Evolutionary conservation across 2,113 vertebrate genomes (phyloP), one percentile per base, ranked within the genome.

Genomic region (Bufo bufo): DNA sequence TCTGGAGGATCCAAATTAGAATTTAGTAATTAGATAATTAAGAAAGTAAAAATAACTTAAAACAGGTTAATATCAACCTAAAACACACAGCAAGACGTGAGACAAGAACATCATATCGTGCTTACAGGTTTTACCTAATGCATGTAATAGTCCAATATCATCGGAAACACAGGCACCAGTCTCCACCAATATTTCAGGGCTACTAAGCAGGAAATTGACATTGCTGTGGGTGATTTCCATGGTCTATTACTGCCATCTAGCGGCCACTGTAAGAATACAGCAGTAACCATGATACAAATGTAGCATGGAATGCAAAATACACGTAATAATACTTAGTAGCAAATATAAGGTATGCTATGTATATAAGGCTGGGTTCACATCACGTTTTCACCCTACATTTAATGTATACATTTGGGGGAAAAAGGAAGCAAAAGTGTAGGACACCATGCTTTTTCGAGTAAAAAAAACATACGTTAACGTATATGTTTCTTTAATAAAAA

Each of bases 221-320:
- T 23, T 5, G 20, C 77, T 52, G 12, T 23, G 43, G 33, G 43
- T 47, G 4, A 58, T 66, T 66, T 82, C 6, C 17, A 14, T 66
- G 43, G 71, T 63, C 6, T 9, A 52, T 65, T 65, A 63, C 74
- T 86, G 72, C 84, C 84, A 63, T 33, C 84, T 86, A 59, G 72
- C 78, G 84, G 6, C 65, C n/a, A 23, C 33, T 69, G 6, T 23
- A 11, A 66, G 20, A n/a, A 43, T 66, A 14, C 16, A 50, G 47
- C 61, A 11, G 47, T 3, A 65, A 65, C 49, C n/a, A n/a, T 23
- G 56, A 23, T 12, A 47, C 4, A 6, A 61, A 19, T 6, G 10
- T 33, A 33, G 33, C 33, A 54, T 54, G 52, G 6, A 54, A 54
- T 54, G 52, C 33, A 33, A 33, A 33, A 33, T 33, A 33, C 33